Evolutionary conservation across 2,888 invertebrate genomes (phyloP).

Genomic region (Ormia ochracea): DNA sequence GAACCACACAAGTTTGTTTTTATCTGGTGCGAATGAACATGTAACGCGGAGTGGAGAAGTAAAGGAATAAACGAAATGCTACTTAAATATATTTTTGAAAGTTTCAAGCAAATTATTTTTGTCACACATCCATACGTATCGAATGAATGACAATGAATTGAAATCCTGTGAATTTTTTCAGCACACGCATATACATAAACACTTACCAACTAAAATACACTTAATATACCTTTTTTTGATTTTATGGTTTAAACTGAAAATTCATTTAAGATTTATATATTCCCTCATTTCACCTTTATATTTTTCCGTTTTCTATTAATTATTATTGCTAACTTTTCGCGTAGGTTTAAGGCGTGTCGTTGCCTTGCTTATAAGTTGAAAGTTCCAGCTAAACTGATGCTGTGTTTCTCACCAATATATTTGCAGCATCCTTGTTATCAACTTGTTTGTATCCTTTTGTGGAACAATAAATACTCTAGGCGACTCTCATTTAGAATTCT

Average conservation of each 20-base stretch:
- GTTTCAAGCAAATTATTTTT: neutral
- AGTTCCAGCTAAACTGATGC: slow-evolving; percentile 53
- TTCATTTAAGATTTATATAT: neutral
- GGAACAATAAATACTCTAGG: slow-evolving; percentile 2
- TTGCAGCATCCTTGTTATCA: slow-evolving; percentile 25
- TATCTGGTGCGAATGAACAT: neutral
- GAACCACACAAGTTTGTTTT: neutral
- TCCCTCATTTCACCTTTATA: neutral
- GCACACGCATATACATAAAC: neutral
- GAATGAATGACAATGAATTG: neutral
- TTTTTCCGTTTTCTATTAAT: neutral
- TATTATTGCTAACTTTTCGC: neutral
- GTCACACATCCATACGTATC: neutral
- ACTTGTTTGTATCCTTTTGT: slow-evolving; percentile 37
- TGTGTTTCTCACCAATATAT: slow-evolving; percentile 15
- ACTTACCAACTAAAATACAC: neutral
- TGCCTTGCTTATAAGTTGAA: slow-evolving; percentile 36
- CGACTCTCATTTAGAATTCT: neutral
- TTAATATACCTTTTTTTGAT: neutral
- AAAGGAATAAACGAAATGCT: slow-evolving; percentile 1
- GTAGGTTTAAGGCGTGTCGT: slow-evolving; percentile 1
- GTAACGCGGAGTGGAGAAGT: neutral
- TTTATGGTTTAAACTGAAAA: neutral
- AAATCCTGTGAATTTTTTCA: neutral
- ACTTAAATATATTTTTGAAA: neutral